A percentile compares a stretch with the other conserved stretches of the same genome.
Conservation (phyloP, 2,113 vertebrate genomes). For the Melozone crissalis region DNA sequence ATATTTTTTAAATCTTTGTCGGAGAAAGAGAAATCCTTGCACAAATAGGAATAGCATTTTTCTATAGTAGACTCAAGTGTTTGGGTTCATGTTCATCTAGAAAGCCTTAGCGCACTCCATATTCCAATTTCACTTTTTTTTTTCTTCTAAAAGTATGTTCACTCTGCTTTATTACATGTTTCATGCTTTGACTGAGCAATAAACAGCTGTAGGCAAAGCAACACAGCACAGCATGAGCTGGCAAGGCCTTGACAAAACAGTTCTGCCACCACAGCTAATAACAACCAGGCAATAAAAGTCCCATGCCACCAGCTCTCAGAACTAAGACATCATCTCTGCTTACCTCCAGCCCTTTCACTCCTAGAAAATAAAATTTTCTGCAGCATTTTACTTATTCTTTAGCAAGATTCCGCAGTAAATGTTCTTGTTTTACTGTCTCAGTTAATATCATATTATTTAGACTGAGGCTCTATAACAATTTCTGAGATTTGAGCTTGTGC, state of each 20-base stretch:
- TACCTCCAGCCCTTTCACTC: not conserved
- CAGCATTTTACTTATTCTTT: not conserved
- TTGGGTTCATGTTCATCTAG: not conserved
- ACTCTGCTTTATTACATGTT: not conserved
- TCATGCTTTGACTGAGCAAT: not conserved
- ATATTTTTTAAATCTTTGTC: not conserved
- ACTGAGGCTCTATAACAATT: not conserved
- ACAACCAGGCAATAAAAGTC: not conserved
- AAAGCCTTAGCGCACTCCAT: not conserved
- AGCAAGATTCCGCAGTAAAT: not conserved
- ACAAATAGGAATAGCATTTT: not conserved
- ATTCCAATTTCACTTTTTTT: not conserved
- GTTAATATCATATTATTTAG: not conserved
- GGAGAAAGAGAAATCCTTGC: not conserved
- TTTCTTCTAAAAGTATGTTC: not conserved
- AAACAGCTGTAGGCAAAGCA: conserved; percentile 1
- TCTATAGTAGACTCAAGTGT: not conserved
- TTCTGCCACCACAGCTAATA: not conserved
- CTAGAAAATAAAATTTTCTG: not conserved
- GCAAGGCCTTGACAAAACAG: not conserved
- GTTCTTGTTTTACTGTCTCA: not conserved
- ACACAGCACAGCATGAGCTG: not conserved
- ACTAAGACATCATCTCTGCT: not conserved
- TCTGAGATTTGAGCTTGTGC: not conserved
- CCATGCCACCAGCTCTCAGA: not conserved